Evolutionary conservation across 2,113 vertebrate genomes (phyloP), one percentile per base, ranked within the genome.

Genomic region (Morone chrysops): DNA sequence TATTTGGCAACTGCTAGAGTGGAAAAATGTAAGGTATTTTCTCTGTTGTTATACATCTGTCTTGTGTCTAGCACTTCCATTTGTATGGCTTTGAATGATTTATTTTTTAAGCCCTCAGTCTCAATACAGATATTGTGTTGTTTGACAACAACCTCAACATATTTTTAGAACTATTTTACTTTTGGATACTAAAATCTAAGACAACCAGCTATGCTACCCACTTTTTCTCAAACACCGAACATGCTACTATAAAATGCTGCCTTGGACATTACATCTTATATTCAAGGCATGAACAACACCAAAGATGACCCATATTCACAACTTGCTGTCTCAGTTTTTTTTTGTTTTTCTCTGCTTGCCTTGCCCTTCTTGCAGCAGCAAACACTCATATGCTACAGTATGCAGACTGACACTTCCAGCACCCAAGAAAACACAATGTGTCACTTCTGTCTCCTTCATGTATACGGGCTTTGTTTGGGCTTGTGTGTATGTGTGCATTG

Each of bases 391-490:
- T 10, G 7, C 72, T 75, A 78, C 57, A 60, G 62, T 73, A 74
- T 77, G n/a, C 47, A 66, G 5, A 68, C 62, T 80, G 79, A 82
- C 75, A 85, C 47, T 82, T 77, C 68, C 50, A 72, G 50, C 67
- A 14, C 40, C 67, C 68, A 57, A 53, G 14, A 59, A 71, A 83
- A 70, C 36, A 59, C 54, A 81, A 47, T 47, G 61, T 53, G 70
- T 56, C 56, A 45, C 47, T 57, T 79, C 57, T 57, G 72, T 78
- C 76, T 61, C 22, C 48, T 72, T 78, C 63, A n/a, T 74, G 53
- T 20, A 51, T 16, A 9, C 22, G 11, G 59, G 9, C 22, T 65
- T 73, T 82, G 66, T 86, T 69, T 51, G 59, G 47, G 66, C 48
- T 31, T 43, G 36, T 54, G 40, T 62, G 38, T 71, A 3, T 31